These are phyloP conservation scores for Malacosoma neustria DNA, from an alignment of 2,888 invertebrate species.

Conservation along the genomic window DNA sequence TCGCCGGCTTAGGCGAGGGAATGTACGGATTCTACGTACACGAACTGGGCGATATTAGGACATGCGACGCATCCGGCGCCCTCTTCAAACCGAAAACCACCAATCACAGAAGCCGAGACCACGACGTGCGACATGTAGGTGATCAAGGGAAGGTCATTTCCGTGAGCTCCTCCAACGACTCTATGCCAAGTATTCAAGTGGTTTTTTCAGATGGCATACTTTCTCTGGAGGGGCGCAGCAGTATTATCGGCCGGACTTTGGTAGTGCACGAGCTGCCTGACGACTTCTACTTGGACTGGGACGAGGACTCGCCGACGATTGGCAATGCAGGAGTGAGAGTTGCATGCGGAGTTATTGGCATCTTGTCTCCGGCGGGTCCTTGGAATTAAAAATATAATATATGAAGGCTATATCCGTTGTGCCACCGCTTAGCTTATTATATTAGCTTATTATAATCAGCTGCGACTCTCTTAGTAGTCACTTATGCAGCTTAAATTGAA, in stretches of 20 bases:
- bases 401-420: slow-evolving; percentile 24
- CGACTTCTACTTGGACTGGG: slow-evolving; percentile 54
- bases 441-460: slow-evolving; percentile 20
- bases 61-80: slow-evolving; percentile 73
- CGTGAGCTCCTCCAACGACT: slow-evolving; percentile 29
- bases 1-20: slow-evolving; percentile 67
- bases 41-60: slow-evolving; percentile 68
- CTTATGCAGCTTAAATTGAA: not conserved
- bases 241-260: slow-evolving; percentile 55
- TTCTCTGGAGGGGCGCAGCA: slow-evolving; percentile 48
- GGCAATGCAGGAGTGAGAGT: slow-evolving; percentile 65
- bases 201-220: slow-evolving; percentile 69
- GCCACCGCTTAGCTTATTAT: too few species aligned
- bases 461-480: slow-evolving; percentile 6
- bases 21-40: slow-evolving; percentile 80
- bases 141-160: slow-evolving; percentile 83
- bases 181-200: slow-evolving; percentile 56
- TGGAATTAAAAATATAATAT: too few species aligned
- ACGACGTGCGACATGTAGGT: slow-evolving; percentile 78
- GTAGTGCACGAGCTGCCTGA: slow-evolving; percentile 61
- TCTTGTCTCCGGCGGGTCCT: slow-evolving; percentile 29
- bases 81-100: slow-evolving; percentile 81
- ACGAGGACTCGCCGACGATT: slow-evolving; percentile 46
- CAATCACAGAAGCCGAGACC: slow-evolving; percentile 77
- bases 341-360: slow-evolving; percentile 67